Evolutionary conservation across 2,888 invertebrate genomes (phyloP).

Genomic region (Hyposoter dolosus): DNA sequence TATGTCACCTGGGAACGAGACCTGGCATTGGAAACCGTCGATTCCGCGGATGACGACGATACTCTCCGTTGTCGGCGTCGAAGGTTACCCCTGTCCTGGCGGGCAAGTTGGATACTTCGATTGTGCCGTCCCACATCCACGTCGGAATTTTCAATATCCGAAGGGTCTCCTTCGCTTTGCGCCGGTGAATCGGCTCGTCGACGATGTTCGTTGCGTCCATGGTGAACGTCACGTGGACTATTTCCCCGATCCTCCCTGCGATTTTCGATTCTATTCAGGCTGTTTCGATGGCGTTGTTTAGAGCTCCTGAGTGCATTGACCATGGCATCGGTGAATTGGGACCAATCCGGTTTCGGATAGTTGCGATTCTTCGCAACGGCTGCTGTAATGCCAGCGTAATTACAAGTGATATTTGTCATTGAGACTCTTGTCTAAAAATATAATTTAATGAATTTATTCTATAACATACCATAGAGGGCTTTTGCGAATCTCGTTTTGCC

Average conservation of each 20-base stretch:
- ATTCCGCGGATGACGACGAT: not conserved
- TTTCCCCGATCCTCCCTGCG: not conserved
- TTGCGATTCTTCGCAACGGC: not conserved
- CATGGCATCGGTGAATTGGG: too few species aligned
- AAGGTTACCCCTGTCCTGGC: not conserved
- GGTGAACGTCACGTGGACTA: too few species aligned
- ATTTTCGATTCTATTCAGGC: not conserved
- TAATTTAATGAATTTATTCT: not conserved
- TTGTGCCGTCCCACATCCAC: not conserved
- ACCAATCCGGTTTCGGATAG: slow-evolving; percentile 19
- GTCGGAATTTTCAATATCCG: not conserved
- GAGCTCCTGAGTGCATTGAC: not conserved
- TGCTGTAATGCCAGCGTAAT: not conserved
- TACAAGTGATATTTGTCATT: not conserved
- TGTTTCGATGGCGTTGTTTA: not conserved
- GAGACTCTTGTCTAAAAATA: not conserved
- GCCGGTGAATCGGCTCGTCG: not conserved
- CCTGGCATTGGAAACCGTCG: not conserved
- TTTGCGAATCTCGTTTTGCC: slow-evolving; percentile 2
- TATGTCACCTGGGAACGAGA: not conserved
- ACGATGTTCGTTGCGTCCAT: not conserved
- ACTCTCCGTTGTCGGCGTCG: not conserved
- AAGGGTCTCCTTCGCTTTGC: not conserved
- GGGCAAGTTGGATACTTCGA: not conserved
- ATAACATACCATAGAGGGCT: slow-evolving; percentile 18